Evolutionary conservation across 2,797 vertebrate genomes (phyloP).

Genomic region (Phataginus tetradactyla): DNA sequence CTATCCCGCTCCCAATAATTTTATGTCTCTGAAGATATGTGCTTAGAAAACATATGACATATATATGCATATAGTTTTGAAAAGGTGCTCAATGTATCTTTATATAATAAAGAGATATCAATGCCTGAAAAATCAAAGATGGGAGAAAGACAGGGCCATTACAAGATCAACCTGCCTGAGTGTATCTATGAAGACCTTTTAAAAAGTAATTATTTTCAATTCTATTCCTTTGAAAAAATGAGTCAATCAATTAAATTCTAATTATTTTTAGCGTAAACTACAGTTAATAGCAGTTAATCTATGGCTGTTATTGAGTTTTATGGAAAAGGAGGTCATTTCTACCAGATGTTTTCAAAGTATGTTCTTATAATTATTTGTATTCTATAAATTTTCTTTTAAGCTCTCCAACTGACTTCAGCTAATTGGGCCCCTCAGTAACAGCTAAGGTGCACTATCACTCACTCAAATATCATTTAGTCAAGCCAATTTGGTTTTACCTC

Average conservation of each 20-base stretch:
- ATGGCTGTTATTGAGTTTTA: background rate
- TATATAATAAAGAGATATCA: background rate
- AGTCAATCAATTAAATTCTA: background rate
- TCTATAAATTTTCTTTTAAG: background rate
- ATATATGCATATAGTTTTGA: background rate
- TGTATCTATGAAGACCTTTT: background rate
- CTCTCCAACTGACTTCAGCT: background rate
- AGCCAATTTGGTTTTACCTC: background rate
- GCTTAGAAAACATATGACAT: background rate
- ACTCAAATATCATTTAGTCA: background rate
- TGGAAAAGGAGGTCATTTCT: background rate
- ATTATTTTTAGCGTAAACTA: background rate
- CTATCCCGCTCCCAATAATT: background rate
- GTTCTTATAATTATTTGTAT: background rate
- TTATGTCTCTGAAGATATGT: background rate
- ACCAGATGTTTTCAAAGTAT: background rate
- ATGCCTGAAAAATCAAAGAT: background rate
- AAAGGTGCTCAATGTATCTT: background rate
- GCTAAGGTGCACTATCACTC: background rate
- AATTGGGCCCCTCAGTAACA: background rate
- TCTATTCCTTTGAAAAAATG: slow-evolving; percentile 19
- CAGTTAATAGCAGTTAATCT: background rate
- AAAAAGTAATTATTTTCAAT: slow-evolving; percentile 1
- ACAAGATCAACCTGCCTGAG: background rate
- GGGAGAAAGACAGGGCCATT: background rate